These are phyloP conservation scores for Drosophila koepferae DNA, from an alignment of 2,888 invertebrate genomes.

Conservation along the genomic window DNA sequence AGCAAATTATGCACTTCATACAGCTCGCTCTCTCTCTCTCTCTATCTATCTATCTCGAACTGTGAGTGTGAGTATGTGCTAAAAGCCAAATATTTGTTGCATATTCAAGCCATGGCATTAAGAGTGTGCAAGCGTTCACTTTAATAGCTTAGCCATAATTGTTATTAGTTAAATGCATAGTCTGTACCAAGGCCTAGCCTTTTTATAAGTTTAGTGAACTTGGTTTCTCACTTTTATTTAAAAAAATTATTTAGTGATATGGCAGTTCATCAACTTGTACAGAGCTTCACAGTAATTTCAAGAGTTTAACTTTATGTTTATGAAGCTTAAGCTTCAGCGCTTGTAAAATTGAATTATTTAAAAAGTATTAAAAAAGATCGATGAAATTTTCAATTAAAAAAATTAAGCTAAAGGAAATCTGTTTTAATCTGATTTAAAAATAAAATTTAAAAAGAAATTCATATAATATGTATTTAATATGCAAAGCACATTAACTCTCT, in stretches of 20 bases:
- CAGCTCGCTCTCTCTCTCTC: not conserved
- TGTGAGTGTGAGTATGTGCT: not conserved
- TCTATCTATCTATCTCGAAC: not conserved
- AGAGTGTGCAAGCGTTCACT: not conserved
- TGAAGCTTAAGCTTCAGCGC: not conserved
- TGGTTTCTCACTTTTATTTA: not conserved
- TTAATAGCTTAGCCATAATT: not conserved
- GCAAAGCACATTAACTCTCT: too few species aligned
- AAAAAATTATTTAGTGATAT: not conserved
- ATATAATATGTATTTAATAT: too few species aligned
- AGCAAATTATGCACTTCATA: conserved; percentile 3
- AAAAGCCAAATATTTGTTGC: conserved; percentile 1
- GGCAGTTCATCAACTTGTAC: not conserved
- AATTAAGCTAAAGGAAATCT: too few species aligned
- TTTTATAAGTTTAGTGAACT: conserved; percentile 1
- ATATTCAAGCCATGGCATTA: not conserved
- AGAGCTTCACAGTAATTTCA: not conserved
- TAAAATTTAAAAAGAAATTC: too few species aligned
- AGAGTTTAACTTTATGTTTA: not conserved
- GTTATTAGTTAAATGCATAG: not conserved
- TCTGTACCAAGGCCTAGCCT: too few species aligned
- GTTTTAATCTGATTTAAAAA: too few species aligned
- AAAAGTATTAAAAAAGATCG: not conserved
- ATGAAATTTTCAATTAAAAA: too few species aligned
- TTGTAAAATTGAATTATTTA: not conserved